phyloP scores from a whole-genome alignment of 2,797 vertebrate genomes.

The Sphaeramia orbicularis region DNA sequence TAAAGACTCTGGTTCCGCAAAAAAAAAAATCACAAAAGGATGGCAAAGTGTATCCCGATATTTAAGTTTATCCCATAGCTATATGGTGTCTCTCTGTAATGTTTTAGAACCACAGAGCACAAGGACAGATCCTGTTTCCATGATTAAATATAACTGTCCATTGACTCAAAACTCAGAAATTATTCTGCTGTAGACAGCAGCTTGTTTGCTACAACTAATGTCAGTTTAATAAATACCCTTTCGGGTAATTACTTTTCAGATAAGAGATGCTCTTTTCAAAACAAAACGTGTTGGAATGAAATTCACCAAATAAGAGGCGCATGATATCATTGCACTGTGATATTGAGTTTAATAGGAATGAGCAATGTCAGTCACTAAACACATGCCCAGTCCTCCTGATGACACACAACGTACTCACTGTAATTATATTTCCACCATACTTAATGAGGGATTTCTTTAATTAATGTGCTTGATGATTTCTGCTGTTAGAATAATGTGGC shows the following conservation, averaged over 20 bases:
- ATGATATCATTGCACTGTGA: background rate
- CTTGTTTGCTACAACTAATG: constrained; percentile 14
- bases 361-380: constrained; percentile 9
- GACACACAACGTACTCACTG: background rate
- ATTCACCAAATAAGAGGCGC: constrained; percentile 14
- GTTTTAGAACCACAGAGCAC: no score
- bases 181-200: constrained; percentile 15
- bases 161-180: constrained; percentile 20
- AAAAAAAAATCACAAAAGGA: no score
- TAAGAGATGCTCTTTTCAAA: constrained; percentile 22
- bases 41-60: no score
- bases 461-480: background rate
- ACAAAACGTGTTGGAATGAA: constrained; percentile 11
- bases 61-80: no score
- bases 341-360: background rate
- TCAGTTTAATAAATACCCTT: constrained; percentile 32
- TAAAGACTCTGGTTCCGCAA: no score
- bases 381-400: background rate
- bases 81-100: no score
- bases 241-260: background rate
- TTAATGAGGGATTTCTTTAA: background rate
- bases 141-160: constrained; percentile 13
- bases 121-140: constrained; percentile 10
- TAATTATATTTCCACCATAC: background rate
- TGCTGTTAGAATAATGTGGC: background rate